These are phyloP conservation scores for Lasioglossum vierecki DNA, from an alignment of 2,888 invertebrate species.

Conservation along the genomic window DNA sequence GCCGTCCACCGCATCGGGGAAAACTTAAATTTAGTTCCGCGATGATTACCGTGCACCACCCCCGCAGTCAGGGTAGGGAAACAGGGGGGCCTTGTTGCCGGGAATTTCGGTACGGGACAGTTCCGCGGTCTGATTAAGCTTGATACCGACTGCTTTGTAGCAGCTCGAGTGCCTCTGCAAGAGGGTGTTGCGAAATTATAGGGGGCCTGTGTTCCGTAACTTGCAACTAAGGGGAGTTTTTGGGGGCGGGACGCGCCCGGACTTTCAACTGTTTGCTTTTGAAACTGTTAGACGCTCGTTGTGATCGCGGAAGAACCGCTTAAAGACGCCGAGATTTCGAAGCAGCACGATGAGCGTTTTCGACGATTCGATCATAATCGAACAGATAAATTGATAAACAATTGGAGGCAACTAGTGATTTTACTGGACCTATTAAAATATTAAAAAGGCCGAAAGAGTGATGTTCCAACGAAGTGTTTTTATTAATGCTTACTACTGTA, in stretches of 20 bases:
- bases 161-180: neutral
- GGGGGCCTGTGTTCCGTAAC: neutral
- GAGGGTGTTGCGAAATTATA: slow-evolving; percentile 5
- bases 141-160: slow-evolving; percentile 4
- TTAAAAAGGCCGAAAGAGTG: too few species aligned
- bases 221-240: neutral
- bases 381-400: neutral
- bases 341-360: neutral
- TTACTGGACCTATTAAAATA: neutral
- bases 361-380: neutral
- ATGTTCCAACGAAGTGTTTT: neutral
- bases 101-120: slow-evolving; percentile 21
- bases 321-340: neutral
- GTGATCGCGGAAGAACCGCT: neutral
- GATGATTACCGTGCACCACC: slow-evolving; percentile 17
- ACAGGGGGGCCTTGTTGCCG: neutral
- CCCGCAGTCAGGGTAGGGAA: neutral
- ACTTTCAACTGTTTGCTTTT: slow-evolving; percentile 4
- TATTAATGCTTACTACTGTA: neutral
- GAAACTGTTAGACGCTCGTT: neutral
- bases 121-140: slow-evolving; percentile 37
- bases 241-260: neutral
- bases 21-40: slow-evolving; percentile 59
- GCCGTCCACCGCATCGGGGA: slow-evolving; percentile 29
- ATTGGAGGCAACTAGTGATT: too few species aligned